Evolutionary conservation across 2,888 invertebrate genomes (phyloP).

Genomic region (Drosophila ezoana): DNA sequence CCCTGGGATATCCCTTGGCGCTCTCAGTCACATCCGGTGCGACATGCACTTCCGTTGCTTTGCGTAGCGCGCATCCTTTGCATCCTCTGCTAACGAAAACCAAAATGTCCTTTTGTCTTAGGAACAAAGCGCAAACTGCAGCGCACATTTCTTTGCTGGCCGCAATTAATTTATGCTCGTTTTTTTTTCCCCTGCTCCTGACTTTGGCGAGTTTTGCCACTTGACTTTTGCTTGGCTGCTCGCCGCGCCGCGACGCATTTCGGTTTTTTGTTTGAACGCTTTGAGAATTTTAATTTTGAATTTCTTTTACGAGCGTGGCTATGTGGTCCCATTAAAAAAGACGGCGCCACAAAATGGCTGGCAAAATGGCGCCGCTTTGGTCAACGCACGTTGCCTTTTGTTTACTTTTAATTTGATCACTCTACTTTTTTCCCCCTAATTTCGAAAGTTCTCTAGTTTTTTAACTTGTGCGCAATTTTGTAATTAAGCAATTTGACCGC

Average conservation of each 20-base stretch:
- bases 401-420: slow-evolving; percentile 80
- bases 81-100: slow-evolving; percentile 46
- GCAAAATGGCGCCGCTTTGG: slow-evolving; percentile 74
- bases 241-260: slow-evolving; percentile 30
- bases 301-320: slow-evolving; percentile 53
- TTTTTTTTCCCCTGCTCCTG: slow-evolving; percentile 37
- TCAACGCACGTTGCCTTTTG: slow-evolving; percentile 74
- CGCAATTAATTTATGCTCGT: slow-evolving; percentile 79
- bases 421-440: slow-evolving; percentile 24
- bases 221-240: slow-evolving; percentile 69
- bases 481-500: slow-evolving; percentile 83
- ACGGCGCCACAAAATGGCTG: slow-evolving; percentile 57
- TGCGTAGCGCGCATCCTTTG: slow-evolving; percentile 59
- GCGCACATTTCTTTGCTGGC: slow-evolving; percentile 40
- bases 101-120: slow-evolving; percentile 59
- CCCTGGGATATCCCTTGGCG: slow-evolving; percentile 8
- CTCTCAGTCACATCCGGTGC: slow-evolving; percentile 62
- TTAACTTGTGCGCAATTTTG: slow-evolving; percentile 75
- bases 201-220: slow-evolving; percentile 58
- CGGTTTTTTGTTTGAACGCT: slow-evolving; percentile 60
- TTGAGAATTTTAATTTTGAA: slow-evolving; percentile 75
- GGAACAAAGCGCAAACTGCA: slow-evolving; percentile 43
- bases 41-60: slow-evolving; percentile 77
- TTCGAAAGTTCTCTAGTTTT: slow-evolving; percentile 51
- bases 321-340: slow-evolving; percentile 46